phyloP scores from a whole-genome alignment of 1,140 invertebrate genomes.

The Thalassaphorura encarpata region DNA sequence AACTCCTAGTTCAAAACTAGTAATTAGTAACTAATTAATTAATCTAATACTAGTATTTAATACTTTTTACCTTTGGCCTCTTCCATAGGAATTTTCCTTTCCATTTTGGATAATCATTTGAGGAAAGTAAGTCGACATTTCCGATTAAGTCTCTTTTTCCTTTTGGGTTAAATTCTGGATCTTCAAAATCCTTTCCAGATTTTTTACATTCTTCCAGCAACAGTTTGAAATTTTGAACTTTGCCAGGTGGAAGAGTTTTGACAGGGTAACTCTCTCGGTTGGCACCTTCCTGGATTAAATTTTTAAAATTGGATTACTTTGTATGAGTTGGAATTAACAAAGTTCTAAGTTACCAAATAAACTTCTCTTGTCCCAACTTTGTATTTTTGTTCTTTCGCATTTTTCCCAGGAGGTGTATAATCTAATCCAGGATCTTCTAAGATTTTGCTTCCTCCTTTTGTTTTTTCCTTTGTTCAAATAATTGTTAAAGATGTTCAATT shows the following conservation, averaged over 20 bases:
- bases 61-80: background rate
- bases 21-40: background rate
- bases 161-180: background rate
- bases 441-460: too few species aligned
- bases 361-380: too few species aligned
- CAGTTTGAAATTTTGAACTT: background rate
- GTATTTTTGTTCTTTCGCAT: too few species aligned
- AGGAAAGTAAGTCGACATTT: background rate
- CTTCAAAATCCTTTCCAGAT: background rate
- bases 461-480: too few species aligned
- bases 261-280: background rate
- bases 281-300: background rate
- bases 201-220: background rate
- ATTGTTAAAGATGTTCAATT: too few species aligned
- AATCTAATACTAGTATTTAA: background rate
- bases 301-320: too few species aligned
- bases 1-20: background rate
- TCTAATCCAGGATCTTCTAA: too few species aligned
- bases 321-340: too few species aligned
- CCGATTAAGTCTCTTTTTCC: background rate
- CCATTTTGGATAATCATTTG: too few species aligned
- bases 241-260: background rate
- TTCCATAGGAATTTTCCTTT: background rate
- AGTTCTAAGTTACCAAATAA: too few species aligned
- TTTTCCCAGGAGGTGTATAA: too few species aligned